A percentile compares a stretch with the other conserved stretches of the same genome.
Evolutionary conservation across 2,113 vertebrate species (phyloP).

Genomic region (Brachyistius frenatus): DNA sequence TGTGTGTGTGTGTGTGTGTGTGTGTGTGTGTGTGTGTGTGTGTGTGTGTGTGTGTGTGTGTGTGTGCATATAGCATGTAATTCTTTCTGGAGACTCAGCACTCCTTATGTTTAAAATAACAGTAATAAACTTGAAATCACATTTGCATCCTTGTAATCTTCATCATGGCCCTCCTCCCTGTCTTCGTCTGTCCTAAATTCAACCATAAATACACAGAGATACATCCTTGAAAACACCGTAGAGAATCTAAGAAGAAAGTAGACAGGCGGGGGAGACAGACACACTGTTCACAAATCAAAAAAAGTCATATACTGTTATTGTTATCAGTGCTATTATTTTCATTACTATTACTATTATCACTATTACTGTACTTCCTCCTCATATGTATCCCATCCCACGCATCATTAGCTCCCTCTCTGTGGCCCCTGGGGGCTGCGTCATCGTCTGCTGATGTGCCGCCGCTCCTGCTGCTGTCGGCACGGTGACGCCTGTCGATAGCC

Average conservation of each 20-base stretch:
- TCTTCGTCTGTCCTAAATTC: background rate
- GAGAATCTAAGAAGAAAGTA: background rate
- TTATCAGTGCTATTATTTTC: slow-evolving; percentile 78
- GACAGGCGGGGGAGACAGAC: slow-evolving; percentile 14
- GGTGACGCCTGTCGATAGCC: slow-evolving; percentile 74
- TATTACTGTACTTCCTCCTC: slow-evolving; percentile 80
- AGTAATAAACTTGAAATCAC: slow-evolving; percentile 40
- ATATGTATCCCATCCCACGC: slow-evolving; percentile 82
- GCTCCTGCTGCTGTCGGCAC: slow-evolving; percentile 67
- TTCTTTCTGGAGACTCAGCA: slow-evolving; percentile 23
- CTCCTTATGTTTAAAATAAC: slow-evolving; percentile 43
- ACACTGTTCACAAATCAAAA: slow-evolving; percentile 63
- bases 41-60: background rate
- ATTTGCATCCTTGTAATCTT: slow-evolving; percentile 37
- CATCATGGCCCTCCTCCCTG: background rate
- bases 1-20: background rate
- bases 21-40: background rate
- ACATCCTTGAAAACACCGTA: slow-evolving; percentile 1
- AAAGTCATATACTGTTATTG: slow-evolving; percentile 72
- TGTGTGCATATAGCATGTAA: background rate
- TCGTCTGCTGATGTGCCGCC: slow-evolving; percentile 76
- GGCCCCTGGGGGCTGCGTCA: slow-evolving; percentile 79
- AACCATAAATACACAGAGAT: slow-evolving; percentile 1
- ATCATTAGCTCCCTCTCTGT: slow-evolving; percentile 80
- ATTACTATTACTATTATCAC: slow-evolving; percentile 81